A percentile compares a stretch with the other conserved stretches of the same genome.
These are phyloP conservation scores for Macaca nemestrina DNA, from an alignment of 2,113 vertebrate species.

Conservation along the genomic window DNA sequence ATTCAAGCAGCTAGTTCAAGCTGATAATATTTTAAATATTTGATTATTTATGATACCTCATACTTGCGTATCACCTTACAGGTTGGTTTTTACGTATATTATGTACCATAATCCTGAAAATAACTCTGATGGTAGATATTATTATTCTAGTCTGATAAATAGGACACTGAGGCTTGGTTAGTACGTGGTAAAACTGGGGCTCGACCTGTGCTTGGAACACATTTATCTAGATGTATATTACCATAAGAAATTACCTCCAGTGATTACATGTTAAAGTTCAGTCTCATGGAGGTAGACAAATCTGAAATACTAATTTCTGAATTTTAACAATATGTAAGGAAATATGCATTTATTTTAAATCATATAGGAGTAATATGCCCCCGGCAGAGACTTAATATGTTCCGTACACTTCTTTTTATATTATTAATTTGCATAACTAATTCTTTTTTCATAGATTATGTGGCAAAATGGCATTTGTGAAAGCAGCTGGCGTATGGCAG, in stretches of 20 bases:
- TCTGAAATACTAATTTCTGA: not conserved
- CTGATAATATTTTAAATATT: not conserved
- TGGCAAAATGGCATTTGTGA: conserved; percentile 17
- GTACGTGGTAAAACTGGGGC: not conserved
- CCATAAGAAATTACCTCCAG: not conserved
- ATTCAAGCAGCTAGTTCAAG: not conserved
- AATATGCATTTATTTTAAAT: not conserved
- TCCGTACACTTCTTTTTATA: conserved; percentile 3
- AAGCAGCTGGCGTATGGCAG: conserved; percentile 7
- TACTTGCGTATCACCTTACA: not conserved
- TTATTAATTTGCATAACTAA: conserved; percentile 45
- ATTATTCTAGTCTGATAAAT: not conserved
- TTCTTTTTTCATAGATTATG: not conserved
- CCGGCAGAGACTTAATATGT: not conserved
- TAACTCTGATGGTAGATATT: not conserved
- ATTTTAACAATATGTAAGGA: conserved; percentile 1
- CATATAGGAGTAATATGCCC: not conserved
- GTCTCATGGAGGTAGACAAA: not conserved
- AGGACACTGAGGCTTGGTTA: not conserved
- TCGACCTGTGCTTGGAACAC: not conserved
- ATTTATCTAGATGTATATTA: not conserved
- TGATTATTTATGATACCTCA: not conserved
- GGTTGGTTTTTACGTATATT: not conserved
- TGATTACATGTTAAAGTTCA: not conserved
- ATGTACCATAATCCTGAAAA: not conserved